Evolutionary conservation across 2,113 vertebrate species (phyloP).

Genomic region (Limnothrissa miodon): DNA sequence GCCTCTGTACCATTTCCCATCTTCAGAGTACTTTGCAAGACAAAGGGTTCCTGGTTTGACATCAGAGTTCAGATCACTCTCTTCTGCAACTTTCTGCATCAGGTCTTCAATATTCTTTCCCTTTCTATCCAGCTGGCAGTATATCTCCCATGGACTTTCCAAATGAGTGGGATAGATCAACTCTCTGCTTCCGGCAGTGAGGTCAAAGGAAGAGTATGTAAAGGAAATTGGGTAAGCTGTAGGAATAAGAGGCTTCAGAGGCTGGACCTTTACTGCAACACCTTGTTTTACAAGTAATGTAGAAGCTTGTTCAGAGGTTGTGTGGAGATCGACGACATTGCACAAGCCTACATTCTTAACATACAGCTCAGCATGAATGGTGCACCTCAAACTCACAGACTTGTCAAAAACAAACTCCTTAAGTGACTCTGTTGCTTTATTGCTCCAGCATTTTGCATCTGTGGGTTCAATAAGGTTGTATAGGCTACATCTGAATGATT

Average conservation of each 20-base stretch:
- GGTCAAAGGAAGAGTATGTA: slow-evolving; percentile 78
- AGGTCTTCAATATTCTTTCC: slow-evolving; percentile 66
- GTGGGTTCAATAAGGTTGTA: slow-evolving; percentile 62
- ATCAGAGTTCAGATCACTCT: slow-evolving; percentile 51
- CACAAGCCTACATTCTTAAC: slow-evolving; percentile 61
- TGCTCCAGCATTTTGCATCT: slow-evolving; percentile 60
- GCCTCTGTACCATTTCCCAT: slow-evolving; percentile 83
- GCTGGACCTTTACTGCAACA: slow-evolving; percentile 40
- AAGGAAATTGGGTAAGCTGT: slow-evolving; percentile 74
- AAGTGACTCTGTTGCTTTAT: slow-evolving; percentile 57
- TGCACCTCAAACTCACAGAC: slow-evolving; percentile 67
- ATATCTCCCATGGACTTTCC: slow-evolving; percentile 78
- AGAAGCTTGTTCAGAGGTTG: slow-evolving; percentile 54
- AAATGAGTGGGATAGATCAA: slow-evolving; percentile 78
- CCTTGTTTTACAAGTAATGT: slow-evolving; percentile 63
- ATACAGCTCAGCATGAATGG: slow-evolving; percentile 65
- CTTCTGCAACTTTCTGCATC: slow-evolving; percentile 59
- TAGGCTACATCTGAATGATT: slow-evolving; percentile 83
- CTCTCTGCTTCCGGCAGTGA: slow-evolving; percentile 76
- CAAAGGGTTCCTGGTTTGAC: slow-evolving; percentile 63
- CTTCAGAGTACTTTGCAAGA: slow-evolving; percentile 78
- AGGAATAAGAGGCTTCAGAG: slow-evolving; percentile 49
- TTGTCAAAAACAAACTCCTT: slow-evolving; percentile 60
- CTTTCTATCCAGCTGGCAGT: slow-evolving; percentile 85
- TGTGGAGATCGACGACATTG: slow-evolving; percentile 78